Base-by-base conservation (phyloP, 2,888 invertebrate genomes). In the Pseudococcus longispinus region DNA sequence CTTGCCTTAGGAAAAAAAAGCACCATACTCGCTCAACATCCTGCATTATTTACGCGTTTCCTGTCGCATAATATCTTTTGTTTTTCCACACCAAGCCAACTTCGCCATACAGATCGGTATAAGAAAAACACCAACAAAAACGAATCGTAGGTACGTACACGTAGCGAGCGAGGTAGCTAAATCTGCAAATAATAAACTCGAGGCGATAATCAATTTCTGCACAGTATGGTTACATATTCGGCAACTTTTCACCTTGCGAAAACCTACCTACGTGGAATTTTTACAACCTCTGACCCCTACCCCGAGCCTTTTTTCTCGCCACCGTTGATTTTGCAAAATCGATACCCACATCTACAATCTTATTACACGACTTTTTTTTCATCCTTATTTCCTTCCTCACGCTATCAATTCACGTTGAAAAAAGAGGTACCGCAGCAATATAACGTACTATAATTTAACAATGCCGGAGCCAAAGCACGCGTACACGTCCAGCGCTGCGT, bases 11-110 rank as follows among this genome's bases (percentile, higher is more conserved):
- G 29, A 29, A 29, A 29, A 70, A 70, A 26, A 23, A 20, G 20
- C 23, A 26, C 2, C 20, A 70, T 18, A 29, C 18, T 6, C 29
- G 29, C 29, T 4, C 4, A 37, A 18, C 26, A 29, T 70, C 32
- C 29, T 29, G n/a, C 70, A 70, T 70, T 70, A 70, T 70, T 70
- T 70, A 70, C 29, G 70, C 29, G 29, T 29, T 70, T 29, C 70
- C 70, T 70, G 70, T 70, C 70, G 70, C 70, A 29, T 29, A 29
- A 70, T 29, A 70, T 70, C 18, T 70, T 70, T 70, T 70, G 65
- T 70, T 70, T 29, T 70, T 70, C 70, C 15, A 26, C 18, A 65
- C 29, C 5, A n/a, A 70, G 23, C 26, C 70, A 70, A 70, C 70
- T 70, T 29, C 32, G 18, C 15, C 18, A 29, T 18, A 29, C 70